Evolutionary conservation across 1,140 invertebrate species (phyloP), one percentile per base, ranked within the genome.

Genomic region (Vollenhovia emeryi): DNA sequence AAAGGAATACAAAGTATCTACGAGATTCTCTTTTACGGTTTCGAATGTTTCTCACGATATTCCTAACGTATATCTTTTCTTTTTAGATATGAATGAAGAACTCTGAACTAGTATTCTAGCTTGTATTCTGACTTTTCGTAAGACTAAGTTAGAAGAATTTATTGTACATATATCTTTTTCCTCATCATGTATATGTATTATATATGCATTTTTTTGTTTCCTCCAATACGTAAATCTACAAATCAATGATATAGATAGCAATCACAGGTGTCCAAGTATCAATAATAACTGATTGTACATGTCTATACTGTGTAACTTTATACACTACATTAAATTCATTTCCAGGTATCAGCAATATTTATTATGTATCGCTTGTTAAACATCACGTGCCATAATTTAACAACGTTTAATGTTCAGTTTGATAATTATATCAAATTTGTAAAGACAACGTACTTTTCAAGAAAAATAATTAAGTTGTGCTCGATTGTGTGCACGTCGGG

Each of bases 401-500:
- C 33, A 36, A 33, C 21, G 30, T n/a, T 57, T 48, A 48, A 33
- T 64, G 64, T 48, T 43, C 15, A 48, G 3, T 79, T 21, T n/a
- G 27, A 21, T 30, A 59, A 59, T 27, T 75, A 43, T 27, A 48
- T 0, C 30, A 57, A 21, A 50, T 68, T 79, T 13, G 40, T 76
- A 30, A 60, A 66, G 18, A 36, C 13, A 68, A 24, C 9, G 1
- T 78, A 45, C 5, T 71, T 71, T 82, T 43, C 5, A 45, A 73
- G 57, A 43, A 71, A 74, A 75, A 24, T 8, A 66, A 52, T 85
- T 45, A 30, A 11, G 21, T 79, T 52, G 13, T 59, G 0, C 27
- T 64, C 36, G 45, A 30, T 73, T 71, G 21, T 50, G 13, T 5
- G 4, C 60, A 27, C 62, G 66, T 87, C 18, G 84, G n/a, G 57